Percentiles rank a stretch among this genome's conserved stretches.
These are phyloP conservation scores for Calonectris borealis DNA, from an alignment of 2,113 vertebrate genomes.

Conservation along the genomic window DNA sequence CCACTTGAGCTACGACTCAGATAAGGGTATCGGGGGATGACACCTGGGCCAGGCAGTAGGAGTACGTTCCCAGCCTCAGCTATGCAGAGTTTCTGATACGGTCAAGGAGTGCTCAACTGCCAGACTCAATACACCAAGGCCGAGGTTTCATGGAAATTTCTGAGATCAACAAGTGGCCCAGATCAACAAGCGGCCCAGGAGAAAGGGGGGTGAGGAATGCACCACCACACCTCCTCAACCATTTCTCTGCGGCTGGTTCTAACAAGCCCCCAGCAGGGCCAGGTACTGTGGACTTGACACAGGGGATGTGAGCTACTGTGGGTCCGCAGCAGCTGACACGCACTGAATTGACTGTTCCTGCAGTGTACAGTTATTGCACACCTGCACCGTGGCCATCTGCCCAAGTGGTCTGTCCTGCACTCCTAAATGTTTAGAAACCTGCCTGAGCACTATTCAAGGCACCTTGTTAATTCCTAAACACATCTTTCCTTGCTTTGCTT, in stretches of 20 bases:
- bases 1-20: too few species aligned
- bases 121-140: too few species aligned
- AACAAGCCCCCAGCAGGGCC: background rate
- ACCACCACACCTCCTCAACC: background rate
- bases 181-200: too few species aligned
- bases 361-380: fast-evolving
- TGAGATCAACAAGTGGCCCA: too few species aligned
- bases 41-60: too few species aligned
- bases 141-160: too few species aligned
- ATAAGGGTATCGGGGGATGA: too few species aligned
- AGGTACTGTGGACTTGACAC: background rate
- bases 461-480: background rate
- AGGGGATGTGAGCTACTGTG: fast-evolving
- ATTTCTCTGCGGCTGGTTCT: background rate
- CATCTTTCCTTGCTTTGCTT: background rate
- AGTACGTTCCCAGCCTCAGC: too few species aligned
- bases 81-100: too few species aligned
- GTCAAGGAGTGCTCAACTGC: too few species aligned
- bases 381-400: background rate
- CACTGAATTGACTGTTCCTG: fast-evolving
- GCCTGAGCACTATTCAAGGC: background rate
- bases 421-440: background rate
- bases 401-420: background rate
- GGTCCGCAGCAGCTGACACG: background rate
- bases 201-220: too few species aligned